Evolutionary conservation across 2,113 vertebrate species (phyloP), one percentile per base, ranked within the genome.

Genomic region (Scomber colias): DNA sequence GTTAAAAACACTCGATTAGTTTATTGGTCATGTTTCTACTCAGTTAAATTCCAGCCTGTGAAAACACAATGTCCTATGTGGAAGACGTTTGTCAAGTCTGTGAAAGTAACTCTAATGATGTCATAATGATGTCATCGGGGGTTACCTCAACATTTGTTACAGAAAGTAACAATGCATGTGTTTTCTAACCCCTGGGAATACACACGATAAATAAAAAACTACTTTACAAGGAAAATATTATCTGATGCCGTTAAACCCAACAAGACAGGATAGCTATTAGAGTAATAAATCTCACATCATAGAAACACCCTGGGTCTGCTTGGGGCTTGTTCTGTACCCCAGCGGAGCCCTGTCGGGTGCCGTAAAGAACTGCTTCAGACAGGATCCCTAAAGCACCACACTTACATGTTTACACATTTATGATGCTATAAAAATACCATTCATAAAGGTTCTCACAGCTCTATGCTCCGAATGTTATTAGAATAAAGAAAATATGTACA

Each of bases 371-470:
- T 57, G 55, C 21, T 49, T 31, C 17, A 53, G 57, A 3, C 10
- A 40, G 46, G 17, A 12, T 44, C 48, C 31, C 30, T 14, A 21
- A 54, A 74, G 59, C 48, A 5, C 59, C 48, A n/a, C 3, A 15
- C 40, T 75, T 6, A 50, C 3, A 35, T 60, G 21, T 19, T 55
- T 55, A 75, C 35, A 64, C 40, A 56, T 75, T 55, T 31, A 64
- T 55, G 50, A 55, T 45, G 35, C 10, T 45, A 45, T 27, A 63
- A 59, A 49, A 59, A 63, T 49, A 44, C 30, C 14, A 63, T 24
- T 40, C 9, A 55, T 8, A 31, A 40, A 51, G 15, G 60, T 21
- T 21, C 45, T 48, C 48, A 44, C 21, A 11, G 15, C 31, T 15
- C 6, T 10, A 21, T 21, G 2, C n/a, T 54, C 9, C 3, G n/a